Percentiles rank a stretch among this genome's conserved stretches.
phyloP scores from a whole-genome alignment of 2,797 vertebrate genomes.

The Takifugu ocellatus region DNA sequence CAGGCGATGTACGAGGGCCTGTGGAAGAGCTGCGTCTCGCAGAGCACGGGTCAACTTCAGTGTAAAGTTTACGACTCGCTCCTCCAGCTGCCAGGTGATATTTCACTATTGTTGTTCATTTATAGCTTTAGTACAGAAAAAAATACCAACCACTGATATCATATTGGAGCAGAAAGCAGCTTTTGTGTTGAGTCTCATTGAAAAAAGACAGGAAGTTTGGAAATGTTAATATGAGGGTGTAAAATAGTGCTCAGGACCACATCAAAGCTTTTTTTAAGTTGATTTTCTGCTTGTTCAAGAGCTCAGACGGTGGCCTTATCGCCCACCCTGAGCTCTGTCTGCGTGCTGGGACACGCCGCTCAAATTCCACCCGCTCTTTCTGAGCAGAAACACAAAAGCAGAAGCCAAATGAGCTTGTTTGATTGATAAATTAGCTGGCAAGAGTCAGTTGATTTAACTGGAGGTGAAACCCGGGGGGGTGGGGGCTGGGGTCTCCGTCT shows the following conservation, averaged over 20 bases:
- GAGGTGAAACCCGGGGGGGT: too few relatives aligned
- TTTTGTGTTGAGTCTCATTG: not conserved
- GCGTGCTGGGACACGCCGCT: conserved; percentile 62
- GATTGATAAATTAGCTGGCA: not conserved
- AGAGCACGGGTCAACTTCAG: conserved; percentile 94
- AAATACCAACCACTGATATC: not conserved
- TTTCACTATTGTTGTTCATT: not conserved
- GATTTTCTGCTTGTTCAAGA: too few relatives aligned
- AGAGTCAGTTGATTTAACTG: too few relatives aligned
- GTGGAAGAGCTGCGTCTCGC: conserved; percentile 86
- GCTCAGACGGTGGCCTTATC: not conserved
- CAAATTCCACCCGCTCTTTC: conserved; percentile 51
- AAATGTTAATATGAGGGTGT: too few relatives aligned
- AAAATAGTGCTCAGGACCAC: too few relatives aligned
- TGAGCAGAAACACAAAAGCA: not conserved
- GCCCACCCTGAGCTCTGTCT: not conserved
- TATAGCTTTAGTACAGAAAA: not conserved
- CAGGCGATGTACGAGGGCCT: conserved; percentile 92
- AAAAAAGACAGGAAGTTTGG: too few relatives aligned
- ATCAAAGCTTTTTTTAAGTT: too few relatives aligned
- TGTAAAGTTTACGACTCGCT: conserved; percentile 93
- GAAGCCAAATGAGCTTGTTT: not conserved
- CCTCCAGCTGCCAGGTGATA: conserved; percentile 81
- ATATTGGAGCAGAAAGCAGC: too few relatives aligned
- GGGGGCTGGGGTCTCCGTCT: not conserved